Base-by-base conservation (phyloP, 2,888 invertebrate species). In the Clitarchus hookeri region DNA sequence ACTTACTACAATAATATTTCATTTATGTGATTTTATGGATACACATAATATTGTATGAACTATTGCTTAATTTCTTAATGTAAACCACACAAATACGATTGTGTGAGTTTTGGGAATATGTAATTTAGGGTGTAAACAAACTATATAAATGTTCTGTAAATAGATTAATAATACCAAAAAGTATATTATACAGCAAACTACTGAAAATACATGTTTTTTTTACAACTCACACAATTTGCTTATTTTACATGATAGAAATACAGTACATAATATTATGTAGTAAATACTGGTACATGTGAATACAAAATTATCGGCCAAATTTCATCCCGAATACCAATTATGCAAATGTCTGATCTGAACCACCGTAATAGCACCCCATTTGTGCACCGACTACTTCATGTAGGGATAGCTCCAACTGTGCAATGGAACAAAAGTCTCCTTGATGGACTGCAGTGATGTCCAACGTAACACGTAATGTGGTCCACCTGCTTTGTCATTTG, bases 401-500 rank as follows among this genome's bases (percentile, higher is more conserved):
- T 98, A 98, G 0, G 97, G 96, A 92, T 99, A 98, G 89, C 93
- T 94, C 91, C 97, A 95, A 88, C 97, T 97, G 11, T 93, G 94
- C 86, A 97, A 92, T 3, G 98, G 97, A 25, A 96, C 96, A 90
- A 97, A 97, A 0, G 97, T 98, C 92, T 98, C 97, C 92, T 99
- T 99, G 89, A 99, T 95, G 0, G 98, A 94, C 91, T 98, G 98
- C 0, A 98, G 98, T 16, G 98, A 96, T 54, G 97, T 94, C 97
- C 98, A 99, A 90, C 97, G 95, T 89, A 98, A 93, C 48, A 97
- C 94, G 90, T 99, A 99, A 91, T 96, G 96, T 0, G 99, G 99
- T 11, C 99, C 98, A 44, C 99, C 99, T 6, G 99, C 99, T 92
- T 99, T 99, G 92, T 99, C 99, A 90, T 99, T 99, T 86, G 99